Base-by-base conservation (phyloP, 1,140 invertebrate genomes). In the Papilio dardanus region DNA sequence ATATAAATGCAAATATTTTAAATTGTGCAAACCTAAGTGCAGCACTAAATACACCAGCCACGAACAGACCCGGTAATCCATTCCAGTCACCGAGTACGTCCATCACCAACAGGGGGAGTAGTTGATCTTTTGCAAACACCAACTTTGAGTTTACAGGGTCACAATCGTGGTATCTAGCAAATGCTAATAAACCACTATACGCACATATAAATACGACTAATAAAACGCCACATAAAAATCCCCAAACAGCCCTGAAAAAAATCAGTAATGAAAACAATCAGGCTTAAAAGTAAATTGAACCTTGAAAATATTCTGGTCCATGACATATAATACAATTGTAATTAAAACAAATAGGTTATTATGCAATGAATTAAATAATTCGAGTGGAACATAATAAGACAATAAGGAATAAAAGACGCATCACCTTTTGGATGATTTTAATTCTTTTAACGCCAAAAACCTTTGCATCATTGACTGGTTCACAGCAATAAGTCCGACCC, bases 381-480 rank as follows among this genome's bases (percentile, higher is more conserved):
- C 4, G 42, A 46, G 16, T 42, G n/a, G 12, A 3, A 40, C 12
- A 42, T 42, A n/a, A n/a, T n/a, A 5, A 46, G 19, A 46, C 5
- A 19, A 46, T 19, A n/a, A 4, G 1, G 4, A n/a, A 46, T 19
- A 19, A n/a, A 46, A 76, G 19, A 74, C 16, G 42, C 40, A n/a
- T 93, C 89, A 97, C 96, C 94, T 95, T 92, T 94, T 95, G 3
- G 97, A 97, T 67, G 95, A 91, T 75, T 92, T 94, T 1, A 97
- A 85, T 14, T 94, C 96, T 0, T 96, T 96, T 42, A 97, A 87
- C 2, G 96, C 94, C n/a, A 97, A 84, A 86, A 96, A 97, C 74
- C 96, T 91, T 84, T 97, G 97, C 82, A 96, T 96, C 96, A 95
- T 98, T 78, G 95, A 97, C 89, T 99, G 98, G 90, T 97, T 98